A percentile compares a stretch with the other conserved stretches of the same genome.
These are phyloP conservation scores for Phyllopteryx taeniolatus DNA, from an alignment of 2,113 vertebrate species.

Conservation along the genomic window DNA sequence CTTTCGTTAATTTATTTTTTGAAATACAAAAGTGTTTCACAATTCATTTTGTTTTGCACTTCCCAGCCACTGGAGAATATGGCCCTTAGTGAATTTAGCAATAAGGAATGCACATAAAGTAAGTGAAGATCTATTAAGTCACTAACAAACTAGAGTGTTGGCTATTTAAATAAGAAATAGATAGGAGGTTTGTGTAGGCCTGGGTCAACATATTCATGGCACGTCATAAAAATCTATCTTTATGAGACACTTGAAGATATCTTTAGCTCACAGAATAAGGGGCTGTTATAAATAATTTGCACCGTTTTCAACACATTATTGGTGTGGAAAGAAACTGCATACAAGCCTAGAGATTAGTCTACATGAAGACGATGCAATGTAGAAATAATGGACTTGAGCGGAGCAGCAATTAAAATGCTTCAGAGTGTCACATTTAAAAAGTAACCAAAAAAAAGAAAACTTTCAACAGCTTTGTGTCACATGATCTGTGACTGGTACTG, in stretches of 20 bases:
- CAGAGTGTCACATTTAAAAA: conserved; percentile 39
- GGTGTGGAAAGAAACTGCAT: conserved; percentile 38
- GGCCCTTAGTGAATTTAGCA: conserved; percentile 20
- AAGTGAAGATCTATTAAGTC: conserved; percentile 36
- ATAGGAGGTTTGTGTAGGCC: conserved; percentile 43
- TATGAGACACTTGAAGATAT: conserved; percentile 52
- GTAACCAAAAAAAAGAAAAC: conserved; percentile 22
- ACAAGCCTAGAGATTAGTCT: conserved; percentile 51
- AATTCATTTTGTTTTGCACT: too few relatives aligned
- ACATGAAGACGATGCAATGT: conserved; percentile 58
- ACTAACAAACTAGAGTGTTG: conserved; percentile 42
- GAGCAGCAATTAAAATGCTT: conserved; percentile 57
- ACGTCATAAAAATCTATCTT: conserved; percentile 62
- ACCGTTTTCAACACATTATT: conserved; percentile 52
- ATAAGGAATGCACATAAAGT: conserved; percentile 33
- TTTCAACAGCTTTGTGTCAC: conserved; percentile 55
- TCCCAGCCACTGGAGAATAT: too few relatives aligned
- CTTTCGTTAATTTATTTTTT: too few relatives aligned
- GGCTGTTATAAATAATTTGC: conserved; percentile 66
- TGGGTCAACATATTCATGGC: conserved; percentile 39
- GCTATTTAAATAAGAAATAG: conserved; percentile 40
- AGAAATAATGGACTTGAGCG: conserved; percentile 58
- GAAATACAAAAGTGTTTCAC: too few relatives aligned
- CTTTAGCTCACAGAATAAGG: conserved; percentile 65
- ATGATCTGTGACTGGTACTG: conserved; percentile 60